Evolutionary conservation across 2,797 vertebrate species (phyloP), one percentile per base, ranked within the genome.

Genomic region (Dryobates pubescens): DNA sequence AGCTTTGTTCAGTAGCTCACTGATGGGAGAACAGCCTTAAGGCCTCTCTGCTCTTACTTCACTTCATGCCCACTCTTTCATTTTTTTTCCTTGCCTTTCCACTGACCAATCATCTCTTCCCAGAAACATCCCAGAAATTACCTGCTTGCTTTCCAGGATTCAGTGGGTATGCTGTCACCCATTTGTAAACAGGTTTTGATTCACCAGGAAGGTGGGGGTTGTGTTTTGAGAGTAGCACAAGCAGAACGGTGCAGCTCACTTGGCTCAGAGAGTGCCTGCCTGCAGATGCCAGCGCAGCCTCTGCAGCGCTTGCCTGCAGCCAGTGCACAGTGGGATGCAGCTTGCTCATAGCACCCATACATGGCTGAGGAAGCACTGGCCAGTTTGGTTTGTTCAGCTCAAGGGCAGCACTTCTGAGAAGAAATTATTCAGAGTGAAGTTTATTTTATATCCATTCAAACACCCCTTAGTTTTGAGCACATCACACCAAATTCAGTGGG

Each of bases 241-340:
- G 76, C 47, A 22, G 20, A 53, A 43, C 51, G 1, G 20, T n/a
- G 56, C 19, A 5, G 27, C 56, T 0, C 0, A 1, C 17, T 45
- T 27, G 16, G 16, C 49, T 38, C 0, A 2, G 71, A 36, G 29
- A 38, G 8, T 19, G 63, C 17, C 15, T n/a, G 30, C 29, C 70
- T 27, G 34, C 64, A 61, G 61, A 7, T 29, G 43, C 32, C 0
- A 2, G 58, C 2, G 0, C 76, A 38, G 43, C 27, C 41, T 30
- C 53, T 9, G 45, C 45, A 61, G 80, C 17, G 0, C 30, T 68
- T 34, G 24, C 59, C 22, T 29, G 70, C 59, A 43, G 54, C 49
- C 0, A 0, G 54, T 2, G 11, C 13, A 7, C 14, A 43, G 30
- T 47, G 27, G 47, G 30, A 22, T 0, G 1, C 36, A 47, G 70